These are phyloP conservation scores for Bicyclus anynana DNA, from an alignment of 1,140 invertebrate species.

Conservation along the genomic window DNA sequence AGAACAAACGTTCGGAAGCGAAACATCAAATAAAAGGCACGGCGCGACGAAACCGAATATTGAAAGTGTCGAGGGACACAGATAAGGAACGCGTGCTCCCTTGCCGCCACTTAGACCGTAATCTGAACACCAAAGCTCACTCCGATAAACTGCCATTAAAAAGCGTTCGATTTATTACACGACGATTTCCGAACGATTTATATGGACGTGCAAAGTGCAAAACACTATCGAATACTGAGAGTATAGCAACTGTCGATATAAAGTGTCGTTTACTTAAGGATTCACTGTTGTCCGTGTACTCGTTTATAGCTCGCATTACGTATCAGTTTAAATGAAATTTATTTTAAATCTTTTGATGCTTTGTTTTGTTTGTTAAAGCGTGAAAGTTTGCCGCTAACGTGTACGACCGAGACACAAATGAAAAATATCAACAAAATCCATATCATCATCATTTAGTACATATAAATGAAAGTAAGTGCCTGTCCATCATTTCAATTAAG, in stretches of 20 bases:
- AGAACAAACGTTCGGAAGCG: constrained; percentile 32
- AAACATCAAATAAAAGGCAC: constrained; percentile 52
- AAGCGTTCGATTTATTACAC: constrained; percentile 75
- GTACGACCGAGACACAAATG: no score
- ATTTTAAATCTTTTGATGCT: neutral
- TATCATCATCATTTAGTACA: no score
- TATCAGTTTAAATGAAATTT: constrained; percentile 1
- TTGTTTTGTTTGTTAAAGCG: neutral
- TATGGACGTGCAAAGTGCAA: constrained; percentile 42
- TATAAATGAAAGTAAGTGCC: no score
- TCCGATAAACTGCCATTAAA: constrained; percentile 76
- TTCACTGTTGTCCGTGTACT: constrained; percentile 6
- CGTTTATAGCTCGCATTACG: constrained; percentile 8
- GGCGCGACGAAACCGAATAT: constrained; percentile 69
- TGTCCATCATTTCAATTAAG: no score
- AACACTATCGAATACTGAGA: constrained; percentile 30
- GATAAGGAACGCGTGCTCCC: constrained; percentile 70
- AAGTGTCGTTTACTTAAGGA: constrained; percentile 28
- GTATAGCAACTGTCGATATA: constrained; percentile 19
- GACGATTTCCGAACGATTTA: constrained; percentile 73
- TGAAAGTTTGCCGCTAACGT: no score
- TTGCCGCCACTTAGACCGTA: constrained; percentile 67
- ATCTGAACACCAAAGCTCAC: constrained; percentile 74
- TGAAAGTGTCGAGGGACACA: constrained; percentile 73
- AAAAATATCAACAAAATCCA: no score